Base-by-base conservation (phyloP, 1,140 invertebrate genomes). In the Nasonia giraulti region DNA sequence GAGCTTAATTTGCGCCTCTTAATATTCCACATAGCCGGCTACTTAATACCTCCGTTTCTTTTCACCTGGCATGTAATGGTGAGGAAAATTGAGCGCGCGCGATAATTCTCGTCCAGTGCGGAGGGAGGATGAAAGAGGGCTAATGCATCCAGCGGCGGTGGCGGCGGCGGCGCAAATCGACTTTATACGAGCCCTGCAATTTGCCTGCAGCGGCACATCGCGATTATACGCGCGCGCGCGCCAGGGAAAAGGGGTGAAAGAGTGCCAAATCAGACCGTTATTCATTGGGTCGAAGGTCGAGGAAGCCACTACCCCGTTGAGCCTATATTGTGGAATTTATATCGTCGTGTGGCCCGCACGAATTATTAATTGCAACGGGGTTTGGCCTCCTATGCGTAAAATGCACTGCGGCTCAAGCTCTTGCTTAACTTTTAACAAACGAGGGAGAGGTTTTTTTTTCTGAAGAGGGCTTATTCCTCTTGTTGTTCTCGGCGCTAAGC, bases 41-140 rank as follows among this genome's bases (percentile, higher is more conserved):
- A 17, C 47, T 50, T 17, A 17, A 50, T 17, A 50, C 47, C 47
- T 50, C 14, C 47, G 47, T 50, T 50, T 50, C 66, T 27, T 68
- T 10, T 23, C 66, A 68, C 2, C 47, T 50, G 66, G 23, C n/a
- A 44, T 12, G 17, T 37, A 14, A 12, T 37, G 6, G 33, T 14
- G 20, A 12, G 17, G 77, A 66, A 78, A 79, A 79, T 79, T 79
- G 14, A 79, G 33, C 44, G 33, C 55, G 77, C 44, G 55, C 77
- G 77, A 68, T 79, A 79, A 66, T 79, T 79, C 47, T 23, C 50
- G 20, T 17, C 66, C 4, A 11, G 47, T 17, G 12, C 12, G 14
- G 47, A 50, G 47, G 11, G 1, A 50, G 12, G 47, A 50, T 2
- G 14, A 50, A 44, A 44, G 40, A 44, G 71, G 71, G 14, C 73